phyloP scores from a whole-genome alignment of 2,888 invertebrate species.

The Andrena hattorfiana region DNA sequence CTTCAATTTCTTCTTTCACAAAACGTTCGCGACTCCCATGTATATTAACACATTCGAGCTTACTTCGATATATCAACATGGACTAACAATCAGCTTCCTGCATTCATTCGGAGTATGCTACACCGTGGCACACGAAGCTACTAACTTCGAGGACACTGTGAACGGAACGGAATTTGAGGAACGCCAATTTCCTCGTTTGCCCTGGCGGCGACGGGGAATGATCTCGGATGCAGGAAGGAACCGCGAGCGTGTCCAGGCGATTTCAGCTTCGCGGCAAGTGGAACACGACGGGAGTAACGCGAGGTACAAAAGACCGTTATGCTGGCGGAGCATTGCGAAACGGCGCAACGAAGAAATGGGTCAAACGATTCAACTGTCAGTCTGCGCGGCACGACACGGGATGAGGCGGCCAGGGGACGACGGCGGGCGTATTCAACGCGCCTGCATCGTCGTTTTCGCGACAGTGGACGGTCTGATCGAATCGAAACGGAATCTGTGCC shows the following conservation, averaged over 20 bases:
- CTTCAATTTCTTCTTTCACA: too few species aligned
- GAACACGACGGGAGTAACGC: slow-evolving; percentile 55
- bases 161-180: not conserved
- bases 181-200: not conserved
- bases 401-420: slow-evolving; percentile 35
- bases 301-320: slow-evolving; percentile 68
- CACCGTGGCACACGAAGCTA: not conserved
- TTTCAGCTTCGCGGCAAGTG: slow-evolving; percentile 61
- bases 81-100: too few species aligned
- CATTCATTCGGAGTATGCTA: too few species aligned
- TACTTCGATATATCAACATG: too few species aligned
- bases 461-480: slow-evolving; percentile 19
- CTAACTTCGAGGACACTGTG: not conserved
- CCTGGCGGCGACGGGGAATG: not conserved
- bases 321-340: slow-evolving; percentile 71
- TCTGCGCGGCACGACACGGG: slow-evolving; percentile 33
- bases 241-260: slow-evolving; percentile 39
- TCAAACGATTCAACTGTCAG: slow-evolving; percentile 74
- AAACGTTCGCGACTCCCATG: too few species aligned
- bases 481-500: slow-evolving; percentile 13
- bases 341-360: slow-evolving; percentile 67
- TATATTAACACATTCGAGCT: too few species aligned
- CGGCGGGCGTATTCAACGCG: slow-evolving; percentile 50
- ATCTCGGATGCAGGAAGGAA: slow-evolving; percentile 39
- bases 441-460: slow-evolving; percentile 32